Conservation (phyloP, 2,113 vertebrate genomes). For the Embiotoca jacksoni region DNA sequence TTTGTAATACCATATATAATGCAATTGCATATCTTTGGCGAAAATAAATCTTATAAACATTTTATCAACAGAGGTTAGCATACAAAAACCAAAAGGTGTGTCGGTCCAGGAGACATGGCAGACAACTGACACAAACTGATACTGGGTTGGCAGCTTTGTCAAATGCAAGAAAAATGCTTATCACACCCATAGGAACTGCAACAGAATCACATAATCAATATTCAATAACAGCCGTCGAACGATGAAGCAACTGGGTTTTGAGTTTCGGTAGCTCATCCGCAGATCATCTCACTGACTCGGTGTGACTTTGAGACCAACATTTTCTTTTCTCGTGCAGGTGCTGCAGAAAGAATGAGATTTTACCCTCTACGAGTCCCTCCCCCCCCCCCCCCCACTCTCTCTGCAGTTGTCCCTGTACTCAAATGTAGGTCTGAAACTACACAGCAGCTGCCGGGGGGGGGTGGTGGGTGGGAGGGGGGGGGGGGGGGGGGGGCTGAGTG, state of each 20-base stretch:
- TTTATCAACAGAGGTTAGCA: conserved; percentile 99
- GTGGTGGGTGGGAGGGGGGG: too few species aligned
- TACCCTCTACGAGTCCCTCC: conserved; percentile 28
- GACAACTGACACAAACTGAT: conserved; percentile 84
- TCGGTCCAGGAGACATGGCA: conserved; percentile 84
- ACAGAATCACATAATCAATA: conserved; percentile 71
- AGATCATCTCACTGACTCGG: conserved; percentile 25
- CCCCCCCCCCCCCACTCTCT: conserved; percentile 36
- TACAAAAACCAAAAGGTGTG: conserved; percentile 97
- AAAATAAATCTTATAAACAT: conserved; percentile 99
- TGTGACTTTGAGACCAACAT: conserved; percentile 45
- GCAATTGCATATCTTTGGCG: conserved; percentile 99
- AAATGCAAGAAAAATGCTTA: conserved; percentile 77
- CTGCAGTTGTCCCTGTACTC: conserved; percentile 21
- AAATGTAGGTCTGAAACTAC: conserved; percentile 44
- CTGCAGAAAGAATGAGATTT: conserved; percentile 57
- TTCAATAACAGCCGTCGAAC: conserved; percentile 66
- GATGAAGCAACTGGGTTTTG: conserved; percentile 49
- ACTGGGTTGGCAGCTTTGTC: conserved; percentile 87
- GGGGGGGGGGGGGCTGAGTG: conserved; percentile 10
- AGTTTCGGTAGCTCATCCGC: conserved; percentile 45
- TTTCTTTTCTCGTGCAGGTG: conserved; percentile 56
- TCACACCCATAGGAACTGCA: conserved; percentile 76
- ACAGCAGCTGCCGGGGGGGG: conserved; percentile 50
- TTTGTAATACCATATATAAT: conserved; percentile 99